Base-by-base conservation (phyloP, 1,140 invertebrate species). In the Atta colombica region DNA sequence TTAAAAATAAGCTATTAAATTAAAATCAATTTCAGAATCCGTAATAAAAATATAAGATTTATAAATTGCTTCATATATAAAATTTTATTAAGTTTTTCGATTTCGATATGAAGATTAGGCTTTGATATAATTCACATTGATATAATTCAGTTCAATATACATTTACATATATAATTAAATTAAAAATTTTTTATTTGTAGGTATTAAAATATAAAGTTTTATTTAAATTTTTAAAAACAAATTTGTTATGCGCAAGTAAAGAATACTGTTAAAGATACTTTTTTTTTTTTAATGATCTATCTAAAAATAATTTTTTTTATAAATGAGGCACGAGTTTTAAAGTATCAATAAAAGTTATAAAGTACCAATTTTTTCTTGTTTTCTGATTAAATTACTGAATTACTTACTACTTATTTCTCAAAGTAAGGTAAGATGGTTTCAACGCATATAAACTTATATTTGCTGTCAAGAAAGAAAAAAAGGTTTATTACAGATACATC, bases 41-140 rank as follows among this genome's bases (percentile, higher is more conserved):
- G 7, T 71, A 69, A 71, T 71, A 3, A 72, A 14, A 72, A 53
- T 28, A 72, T 31, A 8, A 55, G 7, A 55, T 71, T 28, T 72
- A 12, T 72, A 31, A 18, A 72, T 35, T 35, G n/a, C 18, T 31
- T 21, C 12, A 12, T 58, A 1, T n/a, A 58, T 7, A 74, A 74
- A 1, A 14, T 58, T 74, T 74, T 55, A 35, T n/a, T 72, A 18
- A 6, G 3, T 74, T 35, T 74, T 21, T 66, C 8, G 3, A 21
- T 66, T 66, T 45, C 0, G 0, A 39, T 35, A 66, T 7, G 35
- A 66, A 66, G 16, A 66, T 66, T 7, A 7, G 2, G 65, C 2
- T 66, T 21, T 68, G 25, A 25, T 25, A 25, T 25, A 25, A 25
- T 25, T 25, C 25, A 45, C n/a, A 51, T 21, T 6, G 63, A 21